phyloP scores from a whole-genome alignment of 1,140 invertebrate genomes.

The Temnothorax nylanderi region DNA sequence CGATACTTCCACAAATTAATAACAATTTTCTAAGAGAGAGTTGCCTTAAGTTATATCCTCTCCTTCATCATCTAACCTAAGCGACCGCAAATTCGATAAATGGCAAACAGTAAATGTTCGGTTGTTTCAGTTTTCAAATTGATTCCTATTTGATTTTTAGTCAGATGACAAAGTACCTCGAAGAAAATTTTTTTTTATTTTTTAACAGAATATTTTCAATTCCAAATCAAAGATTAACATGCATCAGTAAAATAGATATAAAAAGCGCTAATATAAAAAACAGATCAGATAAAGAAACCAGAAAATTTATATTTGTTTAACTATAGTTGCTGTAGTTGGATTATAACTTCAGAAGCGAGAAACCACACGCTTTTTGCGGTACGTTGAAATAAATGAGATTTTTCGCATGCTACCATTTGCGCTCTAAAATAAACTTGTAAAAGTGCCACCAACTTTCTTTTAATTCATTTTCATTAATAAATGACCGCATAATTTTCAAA shows the following conservation, averaged over 20 bases:
- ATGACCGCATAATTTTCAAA: slow-evolving; percentile 37
- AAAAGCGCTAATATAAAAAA: neutral
- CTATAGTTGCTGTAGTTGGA: neutral
- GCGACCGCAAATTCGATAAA: neutral
- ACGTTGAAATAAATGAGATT: slow-evolving; percentile 58
- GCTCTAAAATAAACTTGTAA: slow-evolving; percentile 24
- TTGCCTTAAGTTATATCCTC: neutral
- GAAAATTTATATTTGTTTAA: neutral
- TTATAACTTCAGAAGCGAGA: slow-evolving; percentile 38
- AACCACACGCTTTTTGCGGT: slow-evolving; percentile 3
- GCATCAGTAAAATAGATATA: neutral
- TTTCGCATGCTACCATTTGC: slow-evolving; percentile 18
- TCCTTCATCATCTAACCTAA: neutral
- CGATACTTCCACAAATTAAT: slow-evolving; percentile 6
- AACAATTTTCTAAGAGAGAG: neutral
- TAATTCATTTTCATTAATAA: slow-evolving; percentile 45
- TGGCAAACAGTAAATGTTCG: neutral
- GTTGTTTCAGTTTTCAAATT: neutral
- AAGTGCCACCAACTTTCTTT: slow-evolving; percentile 24
- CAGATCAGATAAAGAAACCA: neutral
- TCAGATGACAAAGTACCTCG: neutral
- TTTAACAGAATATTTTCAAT: neutral
- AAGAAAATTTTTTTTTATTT: neutral
- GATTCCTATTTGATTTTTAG: neutral
- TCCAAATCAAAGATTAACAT: neutral